A percentile compares a stretch with the other conserved stretches of the same genome.
phyloP scores from a whole-genome alignment of 2,888 invertebrate species.

The Ichneumon xanthorius region DNA sequence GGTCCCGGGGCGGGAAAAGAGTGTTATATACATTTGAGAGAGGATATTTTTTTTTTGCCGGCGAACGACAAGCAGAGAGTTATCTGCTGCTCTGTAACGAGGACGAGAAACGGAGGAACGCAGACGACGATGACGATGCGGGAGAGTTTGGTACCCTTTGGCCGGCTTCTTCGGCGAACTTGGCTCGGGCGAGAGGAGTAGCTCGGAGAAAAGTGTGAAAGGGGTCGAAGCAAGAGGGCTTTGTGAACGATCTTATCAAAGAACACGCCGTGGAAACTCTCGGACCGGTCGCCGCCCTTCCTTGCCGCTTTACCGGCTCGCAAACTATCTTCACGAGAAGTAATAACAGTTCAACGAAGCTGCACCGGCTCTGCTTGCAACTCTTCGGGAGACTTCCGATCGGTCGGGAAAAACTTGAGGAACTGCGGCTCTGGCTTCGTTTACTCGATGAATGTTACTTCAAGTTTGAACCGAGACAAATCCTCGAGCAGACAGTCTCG shows the following conservation, averaged over 20 bases:
- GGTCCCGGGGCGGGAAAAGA: slow-evolving; percentile 10
- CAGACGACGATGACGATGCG: slow-evolving; percentile 23
- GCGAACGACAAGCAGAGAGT: slow-evolving; percentile 40
- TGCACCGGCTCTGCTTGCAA: slow-evolving; percentile 30
- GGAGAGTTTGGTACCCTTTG: slow-evolving; percentile 47
- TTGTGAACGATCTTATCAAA: slow-evolving; percentile 64
- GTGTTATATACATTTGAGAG: slow-evolving; percentile 46
- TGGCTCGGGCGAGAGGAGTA: slow-evolving; percentile 11
- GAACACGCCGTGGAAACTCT: slow-evolving; percentile 60
- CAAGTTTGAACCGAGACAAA: slow-evolving; percentile 38
- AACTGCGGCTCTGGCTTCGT: slow-evolving; percentile 40
- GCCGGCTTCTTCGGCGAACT: slow-evolving; percentile 45
- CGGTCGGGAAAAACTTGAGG: slow-evolving; percentile 45
- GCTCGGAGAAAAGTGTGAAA: slow-evolving; percentile 3
- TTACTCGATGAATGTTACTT: slow-evolving; percentile 26
- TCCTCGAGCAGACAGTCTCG: not conserved
- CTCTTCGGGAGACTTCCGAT: slow-evolving; percentile 54
- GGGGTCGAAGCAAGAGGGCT: slow-evolving; percentile 43
- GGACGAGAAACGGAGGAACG: slow-evolving; percentile 39
- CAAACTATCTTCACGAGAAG: slow-evolving; percentile 50
- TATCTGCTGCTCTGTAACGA: slow-evolving; percentile 58
- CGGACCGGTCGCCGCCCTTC: not conserved
- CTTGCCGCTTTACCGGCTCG: slow-evolving; percentile 3
- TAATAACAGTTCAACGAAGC: slow-evolving; percentile 65
- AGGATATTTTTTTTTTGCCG: slow-evolving; percentile 51